phyloP scores from a whole-genome alignment of 2,113 vertebrate species.

The Macrotis lagotis region DNA sequence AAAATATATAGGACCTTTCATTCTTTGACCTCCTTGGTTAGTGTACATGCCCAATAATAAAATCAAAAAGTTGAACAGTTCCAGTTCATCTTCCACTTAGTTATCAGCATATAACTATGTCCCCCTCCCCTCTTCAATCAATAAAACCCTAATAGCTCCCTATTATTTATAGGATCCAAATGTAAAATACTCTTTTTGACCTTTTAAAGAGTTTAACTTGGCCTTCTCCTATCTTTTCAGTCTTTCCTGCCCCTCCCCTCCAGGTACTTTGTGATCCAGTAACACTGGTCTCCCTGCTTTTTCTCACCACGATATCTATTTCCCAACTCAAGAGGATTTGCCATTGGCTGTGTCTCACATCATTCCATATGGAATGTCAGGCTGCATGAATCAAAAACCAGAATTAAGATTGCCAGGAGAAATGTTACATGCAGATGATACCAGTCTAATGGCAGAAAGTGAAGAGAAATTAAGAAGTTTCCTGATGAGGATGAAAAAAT shows the following conservation, averaged over 20 bases:
- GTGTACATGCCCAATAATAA: not conserved
- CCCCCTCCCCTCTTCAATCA: not conserved
- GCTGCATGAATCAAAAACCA: too few relatives aligned
- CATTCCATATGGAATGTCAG: too few relatives aligned
- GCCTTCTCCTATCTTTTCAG: not conserved
- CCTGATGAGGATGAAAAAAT: not conserved
- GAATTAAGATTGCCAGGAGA: too few relatives aligned
- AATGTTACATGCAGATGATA: not conserved
- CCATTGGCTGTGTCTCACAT: not conserved
- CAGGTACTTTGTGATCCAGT: not conserved
- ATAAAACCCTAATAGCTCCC: not conserved
- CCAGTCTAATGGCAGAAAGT: not conserved
- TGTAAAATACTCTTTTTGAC: not conserved
- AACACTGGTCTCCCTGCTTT: not conserved
- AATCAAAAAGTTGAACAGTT: not conserved
- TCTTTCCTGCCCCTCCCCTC: not conserved
- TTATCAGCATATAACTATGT: not conserved
- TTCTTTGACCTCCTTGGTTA: not conserved
- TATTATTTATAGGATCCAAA: not conserved
- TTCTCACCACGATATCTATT: not conserved
- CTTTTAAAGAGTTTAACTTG: not conserved
- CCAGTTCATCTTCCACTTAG: not conserved
- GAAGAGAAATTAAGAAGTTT: not conserved
- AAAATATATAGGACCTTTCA: not conserved
- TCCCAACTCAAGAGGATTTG: not conserved